phyloP scores from a whole-genome alignment of 2,797 vertebrate species.

The Anableps anableps region DNA sequence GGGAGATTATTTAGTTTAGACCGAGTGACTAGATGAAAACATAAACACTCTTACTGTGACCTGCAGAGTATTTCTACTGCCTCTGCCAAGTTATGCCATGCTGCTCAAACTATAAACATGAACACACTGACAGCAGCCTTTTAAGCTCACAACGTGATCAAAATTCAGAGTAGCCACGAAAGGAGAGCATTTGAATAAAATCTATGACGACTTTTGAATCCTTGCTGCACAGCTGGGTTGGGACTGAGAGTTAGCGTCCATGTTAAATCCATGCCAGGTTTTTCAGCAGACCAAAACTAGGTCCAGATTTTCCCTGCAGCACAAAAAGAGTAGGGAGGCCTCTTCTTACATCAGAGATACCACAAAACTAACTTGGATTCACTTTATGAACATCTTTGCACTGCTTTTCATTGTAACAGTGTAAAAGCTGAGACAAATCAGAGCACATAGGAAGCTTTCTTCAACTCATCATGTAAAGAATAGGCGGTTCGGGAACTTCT shows the following conservation, averaged over 20 bases:
- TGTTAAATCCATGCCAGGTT: constrained; percentile 48
- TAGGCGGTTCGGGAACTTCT: constrained; percentile 28
- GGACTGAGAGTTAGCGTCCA: neutral
- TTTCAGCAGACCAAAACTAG: constrained; percentile 28
- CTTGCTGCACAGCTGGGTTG: neutral
- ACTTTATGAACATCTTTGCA: constrained; percentile 17
- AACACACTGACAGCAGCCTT: neutral
- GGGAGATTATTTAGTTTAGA: constrained; percentile 37
- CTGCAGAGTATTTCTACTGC: constrained; percentile 36
- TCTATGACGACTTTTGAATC: neutral
- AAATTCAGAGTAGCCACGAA: neutral
- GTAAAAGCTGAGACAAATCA: neutral
- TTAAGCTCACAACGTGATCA: constrained; percentile 1
- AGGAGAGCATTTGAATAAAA: neutral
- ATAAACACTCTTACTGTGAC: constrained; percentile 53
- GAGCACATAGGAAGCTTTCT: neutral
- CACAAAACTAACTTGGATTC: constrained; percentile 6
- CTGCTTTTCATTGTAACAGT: neutral
- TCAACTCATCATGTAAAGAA: constrained; percentile 17
- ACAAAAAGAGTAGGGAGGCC: constrained; percentile 7
- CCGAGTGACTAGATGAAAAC: constrained; percentile 39
- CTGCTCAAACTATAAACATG: constrained; percentile 21
- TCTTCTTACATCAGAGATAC: constrained; percentile 15
- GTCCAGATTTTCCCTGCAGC: constrained; percentile 55
- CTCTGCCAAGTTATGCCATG: constrained; percentile 28